Percentiles rank a stretch among this genome's conserved stretches.
Evolutionary conservation across 2,113 vertebrate species (phyloP).

Genomic region (Poicephalus gulielmi): DNA sequence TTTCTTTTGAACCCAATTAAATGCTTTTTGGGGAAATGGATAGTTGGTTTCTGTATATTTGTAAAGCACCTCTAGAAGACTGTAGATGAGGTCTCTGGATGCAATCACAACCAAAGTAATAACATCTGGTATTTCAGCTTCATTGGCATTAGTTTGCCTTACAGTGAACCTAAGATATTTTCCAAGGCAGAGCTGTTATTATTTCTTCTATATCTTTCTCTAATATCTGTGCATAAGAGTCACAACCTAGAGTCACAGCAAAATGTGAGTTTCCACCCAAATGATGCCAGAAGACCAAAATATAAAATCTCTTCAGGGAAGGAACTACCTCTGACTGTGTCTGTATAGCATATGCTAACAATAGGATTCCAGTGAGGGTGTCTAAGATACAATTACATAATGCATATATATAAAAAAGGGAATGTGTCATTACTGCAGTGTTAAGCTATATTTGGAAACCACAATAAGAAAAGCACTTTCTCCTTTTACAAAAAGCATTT

Average conservation of each 20-base stretch:
- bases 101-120: neutral
- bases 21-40: neutral
- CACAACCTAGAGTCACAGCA: neutral
- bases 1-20: neutral
- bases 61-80: neutral
- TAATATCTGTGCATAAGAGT: neutral
- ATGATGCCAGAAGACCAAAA: neutral
- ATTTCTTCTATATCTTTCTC: neutral
- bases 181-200: neutral
- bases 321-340: neutral
- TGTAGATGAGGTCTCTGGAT: neutral
- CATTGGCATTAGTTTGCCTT: neutral
- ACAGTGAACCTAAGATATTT: neutral
- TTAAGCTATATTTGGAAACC: slow-evolving; percentile 38
- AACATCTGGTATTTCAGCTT: neutral
- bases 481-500: neutral
- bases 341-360: neutral
- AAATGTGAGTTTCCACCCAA: neutral
- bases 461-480: slow-evolving; percentile 18
- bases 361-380: neutral
- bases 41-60: neutral
- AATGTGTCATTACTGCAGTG: slow-evolving; percentile 54
- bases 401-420: neutral
- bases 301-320: neutral
- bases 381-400: slow-evolving; percentile 41